These are phyloP conservation scores for Thaumatotibia leucotreta DNA, from an alignment of 1,140 invertebrate genomes.

Conservation along the genomic window DNA sequence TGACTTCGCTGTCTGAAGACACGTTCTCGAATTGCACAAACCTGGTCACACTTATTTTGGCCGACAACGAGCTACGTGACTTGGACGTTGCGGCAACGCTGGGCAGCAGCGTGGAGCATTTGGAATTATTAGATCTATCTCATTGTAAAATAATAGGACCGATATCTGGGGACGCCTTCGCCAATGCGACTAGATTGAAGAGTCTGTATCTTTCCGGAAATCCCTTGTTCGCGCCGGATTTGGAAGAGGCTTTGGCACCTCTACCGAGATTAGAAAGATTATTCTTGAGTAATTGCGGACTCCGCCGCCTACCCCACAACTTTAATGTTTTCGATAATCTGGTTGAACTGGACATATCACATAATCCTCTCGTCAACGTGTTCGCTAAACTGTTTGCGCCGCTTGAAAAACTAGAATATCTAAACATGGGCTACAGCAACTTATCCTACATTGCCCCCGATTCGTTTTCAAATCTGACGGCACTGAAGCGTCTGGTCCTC, in stretches of 20 bases:
- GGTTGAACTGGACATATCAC: conserved; percentile 82
- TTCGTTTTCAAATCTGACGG: conserved; percentile 84
- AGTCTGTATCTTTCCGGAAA: conserved; percentile 82
- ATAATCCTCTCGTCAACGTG: conserved; percentile 82
- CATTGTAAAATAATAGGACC: conserved; percentile 82
- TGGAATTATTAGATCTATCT: conserved; percentile 83
- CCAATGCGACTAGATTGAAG: conserved; percentile 81
- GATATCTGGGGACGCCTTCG: conserved; percentile 82
- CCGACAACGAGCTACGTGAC: conserved; percentile 81
- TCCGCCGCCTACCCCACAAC: conserved; percentile 80
- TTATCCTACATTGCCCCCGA: conserved; percentile 80
- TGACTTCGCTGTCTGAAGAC: conserved; percentile 80
- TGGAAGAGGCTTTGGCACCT: conserved; percentile 81
- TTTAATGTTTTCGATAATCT: conserved; percentile 82
- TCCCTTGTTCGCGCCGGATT: conserved; percentile 81
- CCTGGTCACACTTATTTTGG: conserved; percentile 80
- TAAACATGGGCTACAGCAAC: conserved; percentile 86
- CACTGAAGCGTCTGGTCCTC: conserved; percentile 80
- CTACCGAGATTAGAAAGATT: conserved; percentile 81
- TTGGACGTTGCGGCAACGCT: conserved; percentile 81
- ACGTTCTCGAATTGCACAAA: conserved; percentile 82
- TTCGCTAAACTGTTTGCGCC: conserved; percentile 82
- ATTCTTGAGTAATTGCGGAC: conserved; percentile 81
- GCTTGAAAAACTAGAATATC: conserved; percentile 80
- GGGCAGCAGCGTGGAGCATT: conserved; percentile 80